phyloP scores from a whole-genome alignment of 2,888 invertebrate species.

The Gastracanthus pulcherrimus region DNA sequence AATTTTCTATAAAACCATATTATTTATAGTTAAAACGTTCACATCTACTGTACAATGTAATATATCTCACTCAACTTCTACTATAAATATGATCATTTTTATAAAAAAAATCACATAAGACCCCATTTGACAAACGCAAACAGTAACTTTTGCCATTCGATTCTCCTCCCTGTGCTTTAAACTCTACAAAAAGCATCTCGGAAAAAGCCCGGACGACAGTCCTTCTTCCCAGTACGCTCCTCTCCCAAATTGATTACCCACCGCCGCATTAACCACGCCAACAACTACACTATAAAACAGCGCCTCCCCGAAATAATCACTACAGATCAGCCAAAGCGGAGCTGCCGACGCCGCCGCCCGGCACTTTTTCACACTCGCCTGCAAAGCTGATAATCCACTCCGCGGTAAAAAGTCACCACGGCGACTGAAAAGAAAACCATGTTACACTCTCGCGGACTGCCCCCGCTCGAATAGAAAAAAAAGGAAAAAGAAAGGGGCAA shows the following conservation, averaged over 20 bases:
- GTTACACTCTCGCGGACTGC: background rate
- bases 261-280: background rate
- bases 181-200: background rate
- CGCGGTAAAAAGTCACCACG: background rate
- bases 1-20: no score
- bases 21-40: no score
- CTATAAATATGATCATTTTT: no score
- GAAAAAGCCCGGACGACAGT: background rate
- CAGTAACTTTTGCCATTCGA: no score
- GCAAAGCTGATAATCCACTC: constrained; percentile 34
- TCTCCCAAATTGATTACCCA: background rate
- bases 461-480: background rate
- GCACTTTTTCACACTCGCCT: background rate
- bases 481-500: background rate
- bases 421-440: constrained; percentile 33
- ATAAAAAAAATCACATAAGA: no score
- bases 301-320: constrained; percentile 13
- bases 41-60: no score
- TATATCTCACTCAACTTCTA: no score
- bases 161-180: no score
- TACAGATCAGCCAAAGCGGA: background rate
- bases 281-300: background rate
- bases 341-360: background rate
- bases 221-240: background rate
- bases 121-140: background rate